Base-by-base conservation (phyloP, 2,888 invertebrate genomes). In the Galerucella pusilla region DNA sequence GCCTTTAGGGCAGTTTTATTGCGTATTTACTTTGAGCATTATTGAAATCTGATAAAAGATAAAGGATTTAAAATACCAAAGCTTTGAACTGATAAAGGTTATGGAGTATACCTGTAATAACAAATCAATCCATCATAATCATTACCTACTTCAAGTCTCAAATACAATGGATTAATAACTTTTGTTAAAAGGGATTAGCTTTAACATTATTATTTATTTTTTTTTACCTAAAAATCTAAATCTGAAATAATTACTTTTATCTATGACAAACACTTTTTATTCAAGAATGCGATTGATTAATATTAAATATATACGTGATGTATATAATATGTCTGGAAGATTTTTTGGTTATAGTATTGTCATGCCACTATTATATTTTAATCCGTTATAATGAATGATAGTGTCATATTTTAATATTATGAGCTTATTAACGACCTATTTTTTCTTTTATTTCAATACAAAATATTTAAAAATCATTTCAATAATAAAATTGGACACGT, bases 51-150 rank as follows among this genome's bases (percentile, higher is more conserved):
- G 11, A 12, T 54, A 25, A 67, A 46, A 20, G 67, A 28, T 5
- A 28, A 67, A 49, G 6, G 52, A n/a, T 52, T 52, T 52, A 14
- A 52, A 52, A n/a, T 52, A 52, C n/a, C n/a, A 52, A 52, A 52
- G n/a, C 2, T 49, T 49, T 49, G 5, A 42, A 6, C 12, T 52
- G 52, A 52, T 52, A 52, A 52, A n/a, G n/a, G n/a, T n/a, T 52
- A 52, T 4, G 14, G 12, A 52, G 20, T n/a, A 52, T n/a, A n/a
- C 52, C 14, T n/a, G 5, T 52, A 14, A 52, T n/a, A n/a, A 52
- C 7, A 52, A 52, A n/a, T 14, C 14, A 52, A 52, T 52, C 52
- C 52, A 52, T 52, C 52, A n/a, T 52, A 52, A 52, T 52, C 52
- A 52, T n/a, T 42, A 42, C 35, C 35, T 35, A 14, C 6, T n/a